Base-by-base conservation (phyloP, 2,888 invertebrate species). In the Platycheirus albimanus region DNA sequence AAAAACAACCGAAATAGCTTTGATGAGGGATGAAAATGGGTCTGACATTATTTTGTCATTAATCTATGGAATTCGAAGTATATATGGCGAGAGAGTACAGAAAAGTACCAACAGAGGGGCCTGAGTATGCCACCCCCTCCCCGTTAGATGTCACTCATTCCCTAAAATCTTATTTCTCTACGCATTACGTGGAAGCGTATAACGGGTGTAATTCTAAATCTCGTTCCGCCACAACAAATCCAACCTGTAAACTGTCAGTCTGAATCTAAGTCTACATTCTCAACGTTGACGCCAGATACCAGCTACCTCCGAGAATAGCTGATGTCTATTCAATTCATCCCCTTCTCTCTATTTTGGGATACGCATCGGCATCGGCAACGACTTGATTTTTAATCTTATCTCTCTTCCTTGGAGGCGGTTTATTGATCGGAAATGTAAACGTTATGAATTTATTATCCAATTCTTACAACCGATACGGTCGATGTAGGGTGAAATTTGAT, bases 11-110 rank as follows among this genome's bases (percentile, higher is more conserved):
- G 52, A 79, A 79, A 70, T 79, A 75, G 70, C 69, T 75, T 75
- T 84, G 79, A 84, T 75, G 69, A 75, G 70, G 79, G 84, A 75
- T 79, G 79, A 74, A 84, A 84, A 79, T 71, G 79, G 84, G 90
- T 88, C 87, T 87, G 90, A 88, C 90, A 89, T 88, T 88, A 88
- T 88, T 88, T 88, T 88, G 87, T 87, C 88, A 89, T 89, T 89
- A 88, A 88, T 89, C 88, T 88, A 88, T 74, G 83, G 72, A 72
- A 83, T 78, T 74, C 72, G 52, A 69, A 83, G 63, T 78, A 72
- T 78, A 49, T 41, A 54, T 47, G 52, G 45, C 52, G 15, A 11
- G 45, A 49, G 28, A 51, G 17, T 36, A 33, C 36, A 3, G 15
- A 33, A 47, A 41, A 63, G 54, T 63, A 52, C 51, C 45, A 64